Evolutionary conservation across 2,888 invertebrate genomes (phyloP).

Genomic region (Lycophotia porphyrea): DNA sequence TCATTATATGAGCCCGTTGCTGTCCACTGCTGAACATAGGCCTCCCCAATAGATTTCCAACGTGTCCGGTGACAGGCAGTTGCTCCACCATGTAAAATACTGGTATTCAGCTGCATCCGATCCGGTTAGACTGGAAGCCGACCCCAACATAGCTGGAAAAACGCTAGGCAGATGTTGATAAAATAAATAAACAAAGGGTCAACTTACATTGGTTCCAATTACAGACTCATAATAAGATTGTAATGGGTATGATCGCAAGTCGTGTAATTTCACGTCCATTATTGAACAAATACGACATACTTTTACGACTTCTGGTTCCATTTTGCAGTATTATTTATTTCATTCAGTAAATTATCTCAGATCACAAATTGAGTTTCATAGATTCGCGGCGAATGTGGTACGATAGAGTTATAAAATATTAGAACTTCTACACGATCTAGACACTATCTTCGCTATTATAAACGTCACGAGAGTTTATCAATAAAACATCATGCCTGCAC

Average conservation of each 20-base stretch:
- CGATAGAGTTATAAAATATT: conserved; percentile 84
- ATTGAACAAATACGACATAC: conserved; percentile 84
- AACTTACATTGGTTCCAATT: conserved; percentile 80
- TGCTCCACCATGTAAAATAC: too few species aligned
- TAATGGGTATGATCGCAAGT: conserved; percentile 77
- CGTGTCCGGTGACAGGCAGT: too few species aligned
- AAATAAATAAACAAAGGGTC: conserved; percentile 27
- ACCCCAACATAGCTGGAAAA: too few species aligned
- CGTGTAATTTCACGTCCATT: conserved; percentile 79
- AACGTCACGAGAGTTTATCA: conserved; percentile 2
- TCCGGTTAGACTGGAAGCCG: too few species aligned
- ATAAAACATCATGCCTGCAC: background rate
- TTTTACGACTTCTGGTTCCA: conserved; percentile 73
- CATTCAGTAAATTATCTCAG: conserved; percentile 24
- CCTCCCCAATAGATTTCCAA: too few species aligned
- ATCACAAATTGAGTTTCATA: conserved; percentile 47
- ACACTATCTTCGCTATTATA: conserved; percentile 27
- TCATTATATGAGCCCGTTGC: too few species aligned
- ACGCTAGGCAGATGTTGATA: too few species aligned
- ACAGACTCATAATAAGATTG: conserved; percentile 77
- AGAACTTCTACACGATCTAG: conserved; percentile 75
- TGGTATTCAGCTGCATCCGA: too few species aligned
- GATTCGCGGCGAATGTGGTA: conserved; percentile 46
- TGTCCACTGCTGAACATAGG: too few species aligned
- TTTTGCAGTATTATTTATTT: conserved; percentile 39